phyloP scores from a whole-genome alignment of 2,797 vertebrate species.

The Enteromius paludinosus region DNA sequence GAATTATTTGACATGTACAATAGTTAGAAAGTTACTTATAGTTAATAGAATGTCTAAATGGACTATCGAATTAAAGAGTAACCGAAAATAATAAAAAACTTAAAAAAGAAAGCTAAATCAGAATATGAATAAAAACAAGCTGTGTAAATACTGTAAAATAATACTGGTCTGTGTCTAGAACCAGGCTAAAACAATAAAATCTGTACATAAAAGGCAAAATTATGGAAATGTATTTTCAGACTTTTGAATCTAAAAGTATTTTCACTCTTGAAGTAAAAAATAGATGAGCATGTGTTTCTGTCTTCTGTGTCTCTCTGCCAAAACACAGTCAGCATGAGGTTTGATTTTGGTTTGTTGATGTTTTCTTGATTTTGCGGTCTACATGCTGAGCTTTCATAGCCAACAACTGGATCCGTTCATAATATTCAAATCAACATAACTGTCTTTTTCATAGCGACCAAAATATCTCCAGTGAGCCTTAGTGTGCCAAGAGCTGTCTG shows the following conservation, averaged over 20 bases:
- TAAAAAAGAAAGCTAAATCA: neutral
- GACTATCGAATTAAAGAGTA: no score
- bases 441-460: neutral
- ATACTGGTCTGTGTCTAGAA: neutral
- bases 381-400: slow-evolving; percentile 12
- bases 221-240: neutral
- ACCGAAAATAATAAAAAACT: neutral
- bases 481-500: neutral
- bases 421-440: neutral
- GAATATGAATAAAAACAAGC: neutral
- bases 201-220: neutral
- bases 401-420: neutral
- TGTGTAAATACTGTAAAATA: neutral
- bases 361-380: slow-evolving; percentile 11
- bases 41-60: no score
- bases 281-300: neutral
- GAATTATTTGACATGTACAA: no score
- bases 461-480: neutral
- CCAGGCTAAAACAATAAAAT: neutral
- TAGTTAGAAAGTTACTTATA: no score
- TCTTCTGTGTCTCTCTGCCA: slow-evolving; percentile 11
- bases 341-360: slow-evolving; percentile 15
- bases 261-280: no score
- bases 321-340: slow-evolving; percentile 5
- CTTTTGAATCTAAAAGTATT: neutral